Base-by-base conservation (phyloP, 2,113 vertebrate species). In the Hydropotes inermis region DNA sequence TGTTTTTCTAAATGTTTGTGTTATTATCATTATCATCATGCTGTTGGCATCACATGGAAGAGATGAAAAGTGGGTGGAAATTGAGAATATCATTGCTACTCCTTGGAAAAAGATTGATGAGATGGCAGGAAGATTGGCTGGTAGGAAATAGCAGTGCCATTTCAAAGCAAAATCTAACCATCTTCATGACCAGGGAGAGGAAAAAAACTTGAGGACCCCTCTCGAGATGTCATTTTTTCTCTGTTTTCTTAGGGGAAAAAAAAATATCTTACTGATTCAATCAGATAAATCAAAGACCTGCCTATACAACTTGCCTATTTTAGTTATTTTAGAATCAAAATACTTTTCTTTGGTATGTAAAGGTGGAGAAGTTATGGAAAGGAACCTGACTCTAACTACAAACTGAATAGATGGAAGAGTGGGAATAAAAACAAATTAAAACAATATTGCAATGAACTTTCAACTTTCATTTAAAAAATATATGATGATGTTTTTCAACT, bases 341-440 rank as follows among this genome's bases (percentile, higher is more conserved):
- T 39, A 45, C 2, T 74, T 55, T 47, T 43, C 19, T 60, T 43
- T 86, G 16, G 14, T 91, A 60, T 91, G 89, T 58, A 88, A 95
- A 92, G 70, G 84, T 94, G 64, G 89, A 94, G 43, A 97, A 95
- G 58, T 96, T 94, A 88, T 52, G 60, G 94, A 89, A 93, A 96
- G 91, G 97, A 97, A 86, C n/a, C 58, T 60, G 58, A 60, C 6
- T 30, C 58, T 60, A 60, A 61, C 60, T 91, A 47, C 47, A 93
- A 89, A 83, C 33, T 1, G 55, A 92, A 93, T 89, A 95, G 95
- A 84, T 91, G 95, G 94, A 67, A 61, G 87, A 82, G 93, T 89
- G 55, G 85, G 93, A 91, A 91, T 91, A 94, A 95, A 98, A 98
- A 94, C 87, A 95, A 97, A 97, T 95, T 87, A 96, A 96, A 98